Evolutionary conservation across 2,113 vertebrate genomes (phyloP).

Genomic region (Pontoporia blainvillei): DNA sequence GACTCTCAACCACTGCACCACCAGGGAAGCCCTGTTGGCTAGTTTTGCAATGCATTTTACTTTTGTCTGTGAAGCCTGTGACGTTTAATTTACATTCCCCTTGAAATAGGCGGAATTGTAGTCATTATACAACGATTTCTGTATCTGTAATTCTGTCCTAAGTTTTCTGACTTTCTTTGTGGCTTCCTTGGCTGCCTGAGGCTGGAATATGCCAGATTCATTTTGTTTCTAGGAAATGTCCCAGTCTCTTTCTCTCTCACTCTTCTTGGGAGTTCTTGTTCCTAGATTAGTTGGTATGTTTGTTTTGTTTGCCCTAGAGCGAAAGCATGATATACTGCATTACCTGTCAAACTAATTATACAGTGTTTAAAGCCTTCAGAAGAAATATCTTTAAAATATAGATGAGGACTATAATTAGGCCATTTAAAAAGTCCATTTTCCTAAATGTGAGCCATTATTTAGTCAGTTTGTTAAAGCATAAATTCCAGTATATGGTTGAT

Average conservation of each 20-base stretch:
- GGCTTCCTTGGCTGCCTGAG: background rate
- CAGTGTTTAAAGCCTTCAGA: background rate
- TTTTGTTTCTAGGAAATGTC: background rate
- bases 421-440: conserved; percentile 33
- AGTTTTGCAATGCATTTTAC: background rate
- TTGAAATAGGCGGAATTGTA: background rate
- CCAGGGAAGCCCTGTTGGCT: background rate
- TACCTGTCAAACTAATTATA: conserved; percentile 9
- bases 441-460: conserved; percentile 27
- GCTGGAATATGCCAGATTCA: background rate
- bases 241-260: background rate
- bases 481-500: conserved; percentile 24
- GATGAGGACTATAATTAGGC: background rate
- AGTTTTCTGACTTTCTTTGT: background rate
- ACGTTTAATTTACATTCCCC: background rate
- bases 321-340: background rate
- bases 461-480: conserved; percentile 29
- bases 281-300: background rate
- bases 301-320: conserved; percentile 6
- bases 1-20: no score
- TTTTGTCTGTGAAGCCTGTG: background rate
- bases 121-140: background rate
- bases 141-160: background rate
- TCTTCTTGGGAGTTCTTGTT: background rate
- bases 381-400: conserved; percentile 39